Base-by-base conservation (phyloP, 2,113 vertebrate genomes). In the Siphamia tubifer region DNA sequence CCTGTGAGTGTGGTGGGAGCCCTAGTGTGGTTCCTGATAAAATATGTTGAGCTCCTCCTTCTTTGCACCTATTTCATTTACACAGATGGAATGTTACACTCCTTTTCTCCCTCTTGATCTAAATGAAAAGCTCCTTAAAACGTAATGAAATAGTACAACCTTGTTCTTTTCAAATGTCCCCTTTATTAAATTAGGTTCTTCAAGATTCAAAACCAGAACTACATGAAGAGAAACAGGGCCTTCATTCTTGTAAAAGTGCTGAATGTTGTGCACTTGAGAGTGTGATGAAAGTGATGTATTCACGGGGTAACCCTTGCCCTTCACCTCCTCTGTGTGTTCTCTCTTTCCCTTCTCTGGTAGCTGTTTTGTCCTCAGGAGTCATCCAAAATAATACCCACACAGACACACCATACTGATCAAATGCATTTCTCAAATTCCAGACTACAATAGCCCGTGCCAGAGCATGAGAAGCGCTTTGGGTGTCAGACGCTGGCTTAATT, bases 371-470 rank as follows among this genome's bases (percentile, higher is more conserved):
- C 83, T 28, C 48, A 48, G 66, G 57, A 81, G 82, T 64, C 62
- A 0, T 75, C 56, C 65, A 67, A 62, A 83, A 68, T 74, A 74
- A 67, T 60, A 57, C 55, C 48, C 52, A 47, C 73, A 40, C 2
- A 48, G 58, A 73, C 69, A 47, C 73, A 63, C 75, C 64, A 49
- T 38, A 36, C 56, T 34, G 84, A 90, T 92, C 91, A 92, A 89
- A 91, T 83, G 85, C 83, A 90, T 92, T 91, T 87, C 82, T 88
- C 66, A 79, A 66, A 91, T 91, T 89, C 87, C 90, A 83, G 62
- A 74, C 75, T 35, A 86, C 83, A 88, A 87, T 79, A 73, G 72
- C 64, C 52, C 53, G 79, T 85, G 84, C 82, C 84, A 80, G 68
- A 83, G 77, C 53, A 79, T 63, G 73, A 80, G 72, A 74, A 75